These are phyloP conservation scores for Melanotus villosus DNA, from an alignment of 2,888 invertebrate species.

Conservation along the genomic window DNA sequence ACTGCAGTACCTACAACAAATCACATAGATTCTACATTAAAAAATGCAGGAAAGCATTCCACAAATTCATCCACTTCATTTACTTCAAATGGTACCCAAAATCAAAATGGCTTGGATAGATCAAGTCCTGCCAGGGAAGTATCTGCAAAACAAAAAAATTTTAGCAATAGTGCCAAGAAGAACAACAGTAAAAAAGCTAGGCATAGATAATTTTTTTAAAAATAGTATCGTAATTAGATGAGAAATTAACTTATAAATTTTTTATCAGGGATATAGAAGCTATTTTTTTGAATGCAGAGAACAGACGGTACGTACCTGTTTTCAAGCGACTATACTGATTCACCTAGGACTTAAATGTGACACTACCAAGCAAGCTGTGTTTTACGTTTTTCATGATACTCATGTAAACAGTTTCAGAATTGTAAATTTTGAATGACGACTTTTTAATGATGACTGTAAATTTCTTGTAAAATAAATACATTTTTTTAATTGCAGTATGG, in stretches of 20 bases:
- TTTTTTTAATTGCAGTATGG: no score
- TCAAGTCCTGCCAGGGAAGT: constrained; percentile 73
- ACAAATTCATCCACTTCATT: constrained; percentile 59
- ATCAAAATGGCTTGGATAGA: constrained; percentile 65
- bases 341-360: background rate
- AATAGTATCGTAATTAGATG: background rate
- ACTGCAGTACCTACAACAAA: constrained; percentile 68
- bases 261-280: constrained; percentile 8
- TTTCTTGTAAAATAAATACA: no score
- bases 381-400: no score
- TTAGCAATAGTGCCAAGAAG: constrained; percentile 77
- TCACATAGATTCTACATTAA: constrained; percentile 63
- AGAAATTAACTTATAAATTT: background rate
- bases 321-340: background rate
- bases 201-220: constrained; percentile 76
- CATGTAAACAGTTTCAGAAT: no score
- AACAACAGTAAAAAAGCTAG: constrained; percentile 86
- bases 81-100: constrained; percentile 60
- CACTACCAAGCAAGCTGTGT: no score
- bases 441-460: no score
- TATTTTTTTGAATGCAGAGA: constrained; percentile 50
- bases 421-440: no score
- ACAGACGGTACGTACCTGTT: constrained; percentile 9
- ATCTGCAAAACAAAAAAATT: constrained; percentile 76
- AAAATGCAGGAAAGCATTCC: constrained; percentile 66